Evolutionary conservation across 1,140 invertebrate species (phyloP).

Genomic region (Pseudobourletiella spinata): DNA sequence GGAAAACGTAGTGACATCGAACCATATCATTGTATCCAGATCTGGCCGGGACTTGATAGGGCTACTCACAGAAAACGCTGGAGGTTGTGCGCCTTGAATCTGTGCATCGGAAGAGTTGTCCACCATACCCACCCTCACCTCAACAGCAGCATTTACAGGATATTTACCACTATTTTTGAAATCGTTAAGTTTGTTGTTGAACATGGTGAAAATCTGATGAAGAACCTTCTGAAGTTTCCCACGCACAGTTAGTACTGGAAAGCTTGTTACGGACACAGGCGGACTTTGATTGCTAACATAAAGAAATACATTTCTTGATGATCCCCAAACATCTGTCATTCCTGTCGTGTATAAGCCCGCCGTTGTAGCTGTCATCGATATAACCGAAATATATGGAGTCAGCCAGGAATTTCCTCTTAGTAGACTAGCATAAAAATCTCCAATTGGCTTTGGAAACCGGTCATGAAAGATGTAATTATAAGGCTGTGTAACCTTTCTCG

Average conservation of each 20-base stretch:
- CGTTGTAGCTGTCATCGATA: too few relatives aligned
- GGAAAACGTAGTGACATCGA: neutral
- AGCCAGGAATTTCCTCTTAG: neutral
- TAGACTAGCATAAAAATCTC: neutral
- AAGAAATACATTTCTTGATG: constrained; percentile 1
- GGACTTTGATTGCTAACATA: neutral
- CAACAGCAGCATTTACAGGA: constrained; percentile 3
- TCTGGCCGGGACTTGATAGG: neutral
- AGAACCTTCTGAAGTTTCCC: constrained; percentile 4
- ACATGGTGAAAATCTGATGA: neutral
- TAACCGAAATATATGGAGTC: neutral
- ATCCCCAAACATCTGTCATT: constrained; percentile 2
- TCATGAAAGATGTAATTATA: neutral
- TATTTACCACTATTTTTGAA: neutral
- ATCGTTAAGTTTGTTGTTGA: neutral
- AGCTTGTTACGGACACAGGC: neutral
- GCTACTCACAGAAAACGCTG: neutral
- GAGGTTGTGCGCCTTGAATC: neutral
- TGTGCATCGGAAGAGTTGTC: neutral
- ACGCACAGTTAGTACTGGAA: neutral
- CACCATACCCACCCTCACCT: neutral
- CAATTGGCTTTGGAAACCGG: neutral
- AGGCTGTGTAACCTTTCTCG: neutral
- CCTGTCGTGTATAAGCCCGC: neutral
- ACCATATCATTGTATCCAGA: neutral